These are phyloP conservation scores for Eurypyga helias DNA, from an alignment of 2,113 vertebrate species.

Conservation along the genomic window DNA sequence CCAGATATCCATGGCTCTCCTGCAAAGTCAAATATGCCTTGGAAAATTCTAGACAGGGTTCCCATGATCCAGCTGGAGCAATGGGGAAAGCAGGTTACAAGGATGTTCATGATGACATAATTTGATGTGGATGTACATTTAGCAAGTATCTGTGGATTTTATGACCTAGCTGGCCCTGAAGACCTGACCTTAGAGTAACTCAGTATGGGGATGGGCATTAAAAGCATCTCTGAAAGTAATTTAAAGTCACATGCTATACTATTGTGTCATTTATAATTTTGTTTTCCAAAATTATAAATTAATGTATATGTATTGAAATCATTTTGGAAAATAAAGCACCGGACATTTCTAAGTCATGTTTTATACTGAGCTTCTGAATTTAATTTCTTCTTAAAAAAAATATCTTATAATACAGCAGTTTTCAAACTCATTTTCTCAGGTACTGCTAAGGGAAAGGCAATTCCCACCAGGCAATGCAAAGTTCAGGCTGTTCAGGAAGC, in stretches of 20 bases:
- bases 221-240: not conserved
- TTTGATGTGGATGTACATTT: not conserved
- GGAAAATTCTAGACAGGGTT: not conserved
- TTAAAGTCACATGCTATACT: not conserved
- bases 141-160: not conserved
- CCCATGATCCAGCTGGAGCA: not conserved
- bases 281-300: not conserved
- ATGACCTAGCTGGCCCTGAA: not conserved
- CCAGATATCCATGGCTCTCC: not conserved
- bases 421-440: not conserved
- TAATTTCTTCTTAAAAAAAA: not conserved
- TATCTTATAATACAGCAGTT: not conserved
- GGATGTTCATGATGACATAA: accelerated
- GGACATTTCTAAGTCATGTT: not conserved
- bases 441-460: not conserved
- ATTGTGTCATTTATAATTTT: not conserved
- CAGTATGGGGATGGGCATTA: not conserved
- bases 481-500: not conserved
- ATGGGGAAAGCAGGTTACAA: not conserved
- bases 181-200: not conserved
- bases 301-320: not conserved
- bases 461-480: not conserved
- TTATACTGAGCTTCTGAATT: not conserved
- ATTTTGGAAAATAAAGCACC: not conserved
- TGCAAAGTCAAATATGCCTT: not conserved